Base-by-base conservation (phyloP, 2,797 vertebrate species). In the Phrynocephalus guinanensis region DNA sequence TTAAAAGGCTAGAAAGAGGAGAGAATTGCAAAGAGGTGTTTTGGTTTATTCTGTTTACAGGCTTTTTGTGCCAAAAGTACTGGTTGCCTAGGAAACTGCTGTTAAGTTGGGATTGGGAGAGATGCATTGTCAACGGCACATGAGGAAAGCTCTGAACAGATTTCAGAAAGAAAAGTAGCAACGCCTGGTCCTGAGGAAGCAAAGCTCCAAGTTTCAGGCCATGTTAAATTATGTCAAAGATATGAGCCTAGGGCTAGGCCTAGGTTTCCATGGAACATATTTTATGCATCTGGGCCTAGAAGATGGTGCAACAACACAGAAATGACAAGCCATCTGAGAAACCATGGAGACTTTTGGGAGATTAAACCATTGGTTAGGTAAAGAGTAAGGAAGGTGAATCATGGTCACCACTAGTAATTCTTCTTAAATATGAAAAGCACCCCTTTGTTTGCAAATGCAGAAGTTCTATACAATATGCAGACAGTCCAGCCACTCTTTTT, bases 51-150 rank as follows among this genome's bases (percentile, higher is more conserved):
- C 87, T 91, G 81, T 87, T 16, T 15, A 82, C 77, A 77, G 77
- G 86, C 90, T 44, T 16, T 85, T 91, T 91, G 85, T 89, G 89
- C 89, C 90, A 86, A 92, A 56, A 91, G 87, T 13, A 1, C 90
- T 92, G 79, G 95, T 96, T 96, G 93, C 95, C 95, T 95, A 93
- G 95, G 95, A 95, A 96, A 96, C 95, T 80, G 91, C 90, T 90
- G 87, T 44, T 88, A 78, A 89, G 82, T 90, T 66, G 88, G 88
- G 89, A 68, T 90, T 90, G 91, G 87, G 90, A 89, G 90, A 86
- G 93, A 93, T 91, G 86, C 83, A 91, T 94, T 95, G 91, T 94
- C 91, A 94, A 87, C 93, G 90, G 86, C 86, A 89, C 89, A 90
- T 79, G 90, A 94, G 78, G 90, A 94, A 75, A 90, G 81, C 80